These are phyloP conservation scores for Manis pentadactyla DNA, from an alignment of 2,797 vertebrate species.

Conservation along the genomic window DNA sequence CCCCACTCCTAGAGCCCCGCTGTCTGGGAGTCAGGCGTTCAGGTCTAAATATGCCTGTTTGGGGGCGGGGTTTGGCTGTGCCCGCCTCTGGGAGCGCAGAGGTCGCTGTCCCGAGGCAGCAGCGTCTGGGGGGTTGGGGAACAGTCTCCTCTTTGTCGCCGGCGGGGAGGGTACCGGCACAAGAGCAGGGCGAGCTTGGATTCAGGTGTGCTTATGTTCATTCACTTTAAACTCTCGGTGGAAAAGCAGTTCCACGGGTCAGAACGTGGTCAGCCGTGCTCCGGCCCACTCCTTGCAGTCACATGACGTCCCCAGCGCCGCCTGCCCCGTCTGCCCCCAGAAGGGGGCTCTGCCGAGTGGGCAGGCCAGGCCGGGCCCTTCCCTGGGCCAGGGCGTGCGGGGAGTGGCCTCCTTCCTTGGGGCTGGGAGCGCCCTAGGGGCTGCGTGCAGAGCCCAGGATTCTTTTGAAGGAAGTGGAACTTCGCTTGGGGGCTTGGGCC, in stretches of 20 bases:
- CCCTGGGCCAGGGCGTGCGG: no score
- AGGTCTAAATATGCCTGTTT: background rate
- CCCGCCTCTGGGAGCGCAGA: background rate
- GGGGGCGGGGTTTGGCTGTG: background rate
- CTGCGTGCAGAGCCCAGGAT: no score
- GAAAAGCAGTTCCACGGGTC: background rate
- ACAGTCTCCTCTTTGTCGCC: background rate
- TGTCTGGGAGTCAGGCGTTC: background rate
- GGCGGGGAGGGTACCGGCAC: background rate
- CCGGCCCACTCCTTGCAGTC: background rate
- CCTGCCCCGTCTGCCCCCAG: background rate
- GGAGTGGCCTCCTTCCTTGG: background rate
- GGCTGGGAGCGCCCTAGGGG: background rate
- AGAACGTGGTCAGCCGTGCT: background rate
- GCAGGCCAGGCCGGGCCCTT: accelerated
- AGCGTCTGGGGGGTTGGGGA: background rate
- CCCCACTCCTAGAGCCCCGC: background rate
- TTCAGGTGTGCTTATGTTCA: background rate
- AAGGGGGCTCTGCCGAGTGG: background rate
- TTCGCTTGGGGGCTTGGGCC: background rate
- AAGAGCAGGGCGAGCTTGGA: background rate
- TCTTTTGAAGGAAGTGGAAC: background rate
- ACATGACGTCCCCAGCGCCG: no score
- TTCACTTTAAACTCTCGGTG: background rate
- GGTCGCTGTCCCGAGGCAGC: background rate